Evolutionary conservation across 2,113 vertebrate species (phyloP).

Genomic region (Trogon surrucura): DNA sequence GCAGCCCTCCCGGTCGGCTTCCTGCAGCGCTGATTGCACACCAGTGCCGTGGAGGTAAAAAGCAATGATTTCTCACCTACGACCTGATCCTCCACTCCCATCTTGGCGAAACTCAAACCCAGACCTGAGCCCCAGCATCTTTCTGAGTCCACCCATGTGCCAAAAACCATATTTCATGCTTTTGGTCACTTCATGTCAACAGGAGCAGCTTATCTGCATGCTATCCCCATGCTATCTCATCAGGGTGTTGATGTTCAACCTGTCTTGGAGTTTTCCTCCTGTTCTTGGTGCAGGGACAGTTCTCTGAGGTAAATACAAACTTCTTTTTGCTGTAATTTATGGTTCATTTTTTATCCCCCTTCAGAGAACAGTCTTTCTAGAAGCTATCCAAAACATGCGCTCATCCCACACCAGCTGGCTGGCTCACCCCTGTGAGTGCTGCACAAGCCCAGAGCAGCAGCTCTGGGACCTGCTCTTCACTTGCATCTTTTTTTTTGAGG

Average conservation of each 20-base stretch:
- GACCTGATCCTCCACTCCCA: not conserved
- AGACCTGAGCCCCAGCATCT: not conserved
- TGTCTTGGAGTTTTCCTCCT: not conserved
- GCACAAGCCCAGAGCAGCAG: not conserved
- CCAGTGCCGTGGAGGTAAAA: rapidly evolving
- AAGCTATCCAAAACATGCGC: not conserved
- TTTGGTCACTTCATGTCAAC: not conserved
- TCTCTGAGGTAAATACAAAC: not conserved
- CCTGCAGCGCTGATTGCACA: not conserved
- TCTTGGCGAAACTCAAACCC: not conserved
- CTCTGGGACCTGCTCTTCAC: not conserved
- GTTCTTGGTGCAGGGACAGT: not conserved
- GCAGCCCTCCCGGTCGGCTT: not conserved
- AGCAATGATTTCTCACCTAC: not conserved
- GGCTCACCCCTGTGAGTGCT: not conserved
- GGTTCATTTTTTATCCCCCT: not conserved
- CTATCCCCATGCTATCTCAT: not conserved
- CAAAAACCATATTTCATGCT: not conserved
- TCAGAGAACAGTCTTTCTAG: not conserved
- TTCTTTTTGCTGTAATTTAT: not conserved
- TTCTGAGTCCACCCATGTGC: not conserved
- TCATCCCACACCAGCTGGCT: not conserved
- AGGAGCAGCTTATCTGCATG: not conserved
- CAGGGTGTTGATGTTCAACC: not conserved
- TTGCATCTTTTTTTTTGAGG: not conserved